A percentile compares a stretch with the other conserved stretches of the same genome.
These are phyloP conservation scores for Anoncus sp. DNA, from an alignment of 2,888 invertebrate genomes.

Conservation along the genomic window DNA sequence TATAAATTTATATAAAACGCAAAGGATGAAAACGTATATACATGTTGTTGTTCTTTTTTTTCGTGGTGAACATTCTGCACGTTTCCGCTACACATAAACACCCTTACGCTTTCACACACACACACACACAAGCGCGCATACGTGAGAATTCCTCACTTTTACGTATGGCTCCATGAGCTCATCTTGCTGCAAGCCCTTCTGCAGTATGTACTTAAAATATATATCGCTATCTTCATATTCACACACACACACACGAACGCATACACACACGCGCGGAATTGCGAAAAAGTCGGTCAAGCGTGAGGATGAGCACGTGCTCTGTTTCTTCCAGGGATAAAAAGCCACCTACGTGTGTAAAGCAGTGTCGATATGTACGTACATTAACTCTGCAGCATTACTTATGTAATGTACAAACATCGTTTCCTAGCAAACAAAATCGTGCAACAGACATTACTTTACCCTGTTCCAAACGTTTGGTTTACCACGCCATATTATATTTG, in stretches of 20 bases:
- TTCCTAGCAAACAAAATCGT: conserved; percentile 20
- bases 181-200: conserved; percentile 27
- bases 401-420: conserved; percentile 6
- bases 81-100: conserved; percentile 29
- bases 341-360: conserved; percentile 35
- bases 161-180: conserved; percentile 14
- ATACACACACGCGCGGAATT: conserved; percentile 9
- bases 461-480: background rate
- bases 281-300: conserved; percentile 57
- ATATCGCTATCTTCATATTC: conserved; percentile 15
- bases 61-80: conserved; percentile 40
- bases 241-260: background rate
- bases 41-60: conserved; percentile 24
- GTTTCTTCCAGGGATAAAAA: conserved; percentile 14
- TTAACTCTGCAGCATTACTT: conserved; percentile 21
- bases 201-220: conserved; percentile 34
- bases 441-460: conserved; percentile 7
- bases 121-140: background rate
- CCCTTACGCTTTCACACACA: background rate
- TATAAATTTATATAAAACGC: background rate
- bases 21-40: background rate
- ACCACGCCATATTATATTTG: background rate
- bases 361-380: conserved; percentile 24
- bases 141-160: conserved; percentile 31
- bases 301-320: conserved; percentile 48